A percentile compares a stretch with the other conserved stretches of the same genome.
Evolutionary conservation across 2,797 vertebrate species (phyloP).

Genomic region (Rhinatrema bivittatum): DNA sequence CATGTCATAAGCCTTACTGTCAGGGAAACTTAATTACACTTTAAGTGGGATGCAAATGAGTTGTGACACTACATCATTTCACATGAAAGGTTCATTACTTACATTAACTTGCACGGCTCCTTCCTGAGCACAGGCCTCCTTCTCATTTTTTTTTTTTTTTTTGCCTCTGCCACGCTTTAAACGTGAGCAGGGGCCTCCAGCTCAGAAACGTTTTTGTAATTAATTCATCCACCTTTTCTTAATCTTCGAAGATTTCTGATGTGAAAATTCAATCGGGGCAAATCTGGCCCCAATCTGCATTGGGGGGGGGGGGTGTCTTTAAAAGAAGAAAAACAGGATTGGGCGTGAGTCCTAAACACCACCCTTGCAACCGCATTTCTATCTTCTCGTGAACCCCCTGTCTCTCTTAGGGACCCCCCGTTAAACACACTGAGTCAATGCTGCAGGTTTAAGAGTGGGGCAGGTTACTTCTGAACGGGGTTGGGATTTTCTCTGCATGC

Average conservation of each 20-base stretch:
- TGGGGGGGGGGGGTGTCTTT: too few relatives aligned
- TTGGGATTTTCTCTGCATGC: too few relatives aligned
- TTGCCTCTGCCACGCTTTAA: constrained; percentile 22
- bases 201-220: constrained; percentile 26
- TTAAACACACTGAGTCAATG: too few relatives aligned
- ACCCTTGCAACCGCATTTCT: too few relatives aligned
- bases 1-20: constrained; percentile 64
- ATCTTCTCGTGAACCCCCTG: too few relatives aligned
- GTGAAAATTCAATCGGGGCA: too few relatives aligned
- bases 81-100: constrained; percentile 71
- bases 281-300: too few relatives aligned
- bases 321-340: too few relatives aligned
- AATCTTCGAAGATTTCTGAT: constrained; percentile 32
- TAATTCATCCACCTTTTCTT: constrained; percentile 22
- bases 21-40: constrained; percentile 70
- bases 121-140: constrained; percentile 39
- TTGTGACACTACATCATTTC: constrained; percentile 73
- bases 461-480: too few relatives aligned
- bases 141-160: constrained; percentile 36
- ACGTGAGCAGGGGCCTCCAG: constrained; percentile 33
- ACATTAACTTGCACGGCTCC: constrained; percentile 53
- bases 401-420: too few relatives aligned
- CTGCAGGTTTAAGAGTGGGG: too few relatives aligned
- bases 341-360: too few relatives aligned
- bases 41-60: constrained; percentile 74